These are phyloP conservation scores for Nibea albiflora DNA, from an alignment of 2,113 vertebrate species.

Conservation along the genomic window DNA sequence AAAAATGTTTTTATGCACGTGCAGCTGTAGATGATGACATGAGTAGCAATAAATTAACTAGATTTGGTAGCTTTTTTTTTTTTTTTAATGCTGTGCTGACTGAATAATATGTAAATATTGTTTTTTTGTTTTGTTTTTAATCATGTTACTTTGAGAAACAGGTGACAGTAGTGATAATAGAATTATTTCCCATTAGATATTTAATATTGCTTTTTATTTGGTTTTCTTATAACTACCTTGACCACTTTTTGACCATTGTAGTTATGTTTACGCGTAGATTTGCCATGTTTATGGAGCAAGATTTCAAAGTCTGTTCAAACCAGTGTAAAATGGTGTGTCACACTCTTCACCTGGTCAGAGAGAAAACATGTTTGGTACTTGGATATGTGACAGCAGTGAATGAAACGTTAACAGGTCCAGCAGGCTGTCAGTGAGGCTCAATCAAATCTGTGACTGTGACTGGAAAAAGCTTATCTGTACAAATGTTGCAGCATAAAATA, in stretches of 20 bases:
- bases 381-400: slow-evolving; percentile 23
- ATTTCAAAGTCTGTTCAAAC: neutral
- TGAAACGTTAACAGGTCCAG: slow-evolving; percentile 11
- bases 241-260: slow-evolving; percentile 56
- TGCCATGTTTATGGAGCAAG: slow-evolving; percentile 26
- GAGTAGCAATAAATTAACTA: slow-evolving; percentile 55
- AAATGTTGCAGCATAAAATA: slow-evolving; percentile 71
- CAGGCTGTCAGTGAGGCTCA: neutral
- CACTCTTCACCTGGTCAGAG: neutral
- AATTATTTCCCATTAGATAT: slow-evolving; percentile 62
- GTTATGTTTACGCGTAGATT: slow-evolving; percentile 48
- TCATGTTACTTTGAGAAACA: slow-evolving; percentile 41
- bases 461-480: slow-evolving; percentile 58
- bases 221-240: slow-evolving; percentile 36
- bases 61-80: slow-evolving; percentile 27
- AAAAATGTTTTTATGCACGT: slow-evolving; percentile 46
- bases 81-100: slow-evolving; percentile 57
- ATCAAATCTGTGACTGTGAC: slow-evolving; percentile 25
- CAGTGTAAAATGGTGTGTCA: slow-evolving; percentile 1
- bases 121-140: slow-evolving; percentile 25
- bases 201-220: slow-evolving; percentile 62
- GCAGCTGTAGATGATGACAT: slow-evolving; percentile 52
- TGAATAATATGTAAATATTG: slow-evolving; percentile 73
- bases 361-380: slow-evolving; percentile 5
- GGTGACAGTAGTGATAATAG: slow-evolving; percentile 22